Evolutionary conservation across 2,888 invertebrate species (phyloP).

Genomic region (Acanthosoma haemorrhoidale): DNA sequence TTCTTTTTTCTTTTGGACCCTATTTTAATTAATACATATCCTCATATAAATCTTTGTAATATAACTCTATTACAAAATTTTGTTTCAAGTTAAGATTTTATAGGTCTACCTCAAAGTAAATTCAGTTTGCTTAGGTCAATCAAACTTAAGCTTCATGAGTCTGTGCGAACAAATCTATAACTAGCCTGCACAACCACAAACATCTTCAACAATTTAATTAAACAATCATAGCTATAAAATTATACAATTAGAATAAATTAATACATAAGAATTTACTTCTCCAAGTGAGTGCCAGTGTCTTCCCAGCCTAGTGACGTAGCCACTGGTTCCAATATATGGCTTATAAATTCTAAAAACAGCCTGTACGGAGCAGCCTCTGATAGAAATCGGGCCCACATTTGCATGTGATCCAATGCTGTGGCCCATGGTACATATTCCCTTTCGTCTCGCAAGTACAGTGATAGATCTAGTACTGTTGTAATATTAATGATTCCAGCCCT

Average conservation of each 20-base stretch:
- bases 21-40: too few relatives aligned
- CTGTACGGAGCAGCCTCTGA: constrained; percentile 66
- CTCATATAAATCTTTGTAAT: too few relatives aligned
- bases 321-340: constrained; percentile 55
- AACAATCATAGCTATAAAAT: not conserved
- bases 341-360: constrained; percentile 58
- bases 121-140: too few relatives aligned
- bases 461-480: constrained; percentile 59
- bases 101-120: too few relatives aligned
- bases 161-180: too few relatives aligned
- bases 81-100: too few relatives aligned
- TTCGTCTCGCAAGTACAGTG: constrained; percentile 62
- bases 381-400: constrained; percentile 65
- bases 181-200: not conserved
- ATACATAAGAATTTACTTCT: constrained; percentile 50
- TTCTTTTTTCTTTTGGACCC: too few relatives aligned
- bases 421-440: constrained; percentile 80
- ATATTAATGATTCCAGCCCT: constrained; percentile 61
- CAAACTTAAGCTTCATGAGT: too few relatives aligned
- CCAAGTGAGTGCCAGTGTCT: constrained; percentile 58
- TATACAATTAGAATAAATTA: not conserved
- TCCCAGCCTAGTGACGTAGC: constrained; percentile 59
- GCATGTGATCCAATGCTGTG: constrained; percentile 67
- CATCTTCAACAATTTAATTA: constrained; percentile 12
- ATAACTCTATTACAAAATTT: too few relatives aligned